These are phyloP conservation scores for Leptoclinus maculatus DNA, from an alignment of 2,797 vertebrate genomes.

Conservation along the genomic window DNA sequence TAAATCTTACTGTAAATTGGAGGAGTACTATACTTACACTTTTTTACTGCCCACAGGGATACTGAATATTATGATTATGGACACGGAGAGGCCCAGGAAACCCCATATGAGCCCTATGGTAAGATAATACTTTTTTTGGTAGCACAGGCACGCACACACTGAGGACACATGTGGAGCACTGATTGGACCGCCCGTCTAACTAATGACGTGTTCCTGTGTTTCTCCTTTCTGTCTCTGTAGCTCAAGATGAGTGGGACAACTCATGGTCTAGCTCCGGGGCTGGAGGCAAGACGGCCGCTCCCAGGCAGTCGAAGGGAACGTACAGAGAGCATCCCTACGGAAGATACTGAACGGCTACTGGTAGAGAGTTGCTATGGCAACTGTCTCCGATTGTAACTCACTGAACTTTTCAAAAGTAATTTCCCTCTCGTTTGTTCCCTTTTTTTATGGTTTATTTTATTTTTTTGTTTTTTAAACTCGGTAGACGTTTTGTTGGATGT, in stretches of 20 bases:
- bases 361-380: conserved; percentile 82
- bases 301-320: conserved; percentile 89
- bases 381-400: conserved; percentile 82
- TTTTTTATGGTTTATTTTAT: conserved; percentile 71
- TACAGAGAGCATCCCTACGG: conserved; percentile 88
- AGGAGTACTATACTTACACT: neutral
- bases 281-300: conserved; percentile 89
- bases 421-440: conserved; percentile 69
- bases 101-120: conserved; percentile 94
- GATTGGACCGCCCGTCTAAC: neutral
- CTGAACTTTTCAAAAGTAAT: conserved; percentile 87
- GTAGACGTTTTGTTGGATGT: conserved; percentile 70
- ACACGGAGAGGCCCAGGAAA: conserved; percentile 94
- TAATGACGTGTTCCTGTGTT: neutral
- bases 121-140: conserved; percentile 65
- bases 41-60: conserved; percentile 82
- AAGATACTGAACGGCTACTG: conserved; percentile 83
- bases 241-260: conserved; percentile 96
- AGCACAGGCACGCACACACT: neutral
- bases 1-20: neutral
- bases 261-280: conserved; percentile 84
- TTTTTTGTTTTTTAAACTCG: conserved; percentile 60
- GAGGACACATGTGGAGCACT: neutral
- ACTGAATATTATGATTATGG: conserved; percentile 99
- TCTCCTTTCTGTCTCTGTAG: conserved; percentile 66